Evolutionary conservation across 2,797 vertebrate species (phyloP), one percentile per base, ranked within the genome.

Genomic region (Apogon hyalosoma): DNA sequence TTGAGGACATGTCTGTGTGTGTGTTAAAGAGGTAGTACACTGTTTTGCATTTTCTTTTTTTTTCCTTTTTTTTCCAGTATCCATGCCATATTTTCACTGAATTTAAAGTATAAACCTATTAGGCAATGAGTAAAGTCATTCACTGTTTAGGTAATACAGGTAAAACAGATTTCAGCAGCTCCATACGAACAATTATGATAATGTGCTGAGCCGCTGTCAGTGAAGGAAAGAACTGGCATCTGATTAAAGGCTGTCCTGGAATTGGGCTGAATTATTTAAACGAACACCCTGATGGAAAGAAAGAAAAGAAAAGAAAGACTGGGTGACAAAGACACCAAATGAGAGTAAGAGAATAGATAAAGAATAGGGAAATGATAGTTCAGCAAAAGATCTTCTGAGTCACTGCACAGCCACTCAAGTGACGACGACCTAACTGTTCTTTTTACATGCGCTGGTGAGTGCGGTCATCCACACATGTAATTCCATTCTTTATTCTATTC

Each of bases 181-280:
- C 41, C 74, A 83, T 80, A 77, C 57, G 59, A 80, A 75, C 87
- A 80, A 89, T 89, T 87, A 91, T 85, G 82, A 85, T 82, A 77
- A 87, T 92, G 78, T 69, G 52, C 55, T 59, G 69, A 69, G 75
- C 65, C 41, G 53, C 73, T 40, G 45, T 80, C 85, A 80, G 61
- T 65, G 75, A 77, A 43, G 55, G 67, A 57, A 67, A 65, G 70
- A 59, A 74, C 76, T 85, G 82, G 86, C 81, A 83, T 84, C 58
- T 85, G 85, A 89, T 86, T 90, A 87, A 93, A 91, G 84, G 84
- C 71, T 77, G 74, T 69, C 79, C 75, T 82, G 82, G 75, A 84
- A 88, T 80, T 49, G 56, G 72, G 75, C 64, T 90, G 77, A 90
- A 91, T 91, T 88, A 92, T 92, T 91, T 79, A 83, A 57, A 73